Conservation (phyloP, 2,113 vertebrate species). For the Gymnobelideus leadbeateri region DNA sequence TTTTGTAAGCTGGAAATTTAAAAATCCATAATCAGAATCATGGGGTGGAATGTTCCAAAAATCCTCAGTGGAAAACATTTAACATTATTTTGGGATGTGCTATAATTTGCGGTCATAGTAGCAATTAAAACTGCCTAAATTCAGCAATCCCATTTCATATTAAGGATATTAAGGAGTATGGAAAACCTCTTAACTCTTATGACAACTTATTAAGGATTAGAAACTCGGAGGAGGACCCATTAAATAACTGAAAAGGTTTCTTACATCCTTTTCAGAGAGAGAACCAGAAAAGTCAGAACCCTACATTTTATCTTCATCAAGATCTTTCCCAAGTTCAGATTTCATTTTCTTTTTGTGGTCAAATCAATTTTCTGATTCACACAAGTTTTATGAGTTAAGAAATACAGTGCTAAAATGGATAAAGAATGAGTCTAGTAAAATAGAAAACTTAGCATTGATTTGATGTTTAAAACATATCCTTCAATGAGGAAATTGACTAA, state of each 20-base stretch:
- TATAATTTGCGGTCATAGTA: slow-evolving; percentile 55
- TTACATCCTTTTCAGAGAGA: not conserved
- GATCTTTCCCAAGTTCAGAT: slow-evolving; percentile 40
- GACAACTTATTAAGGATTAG: slow-evolving; percentile 73
- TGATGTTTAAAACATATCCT: slow-evolving; percentile 7
- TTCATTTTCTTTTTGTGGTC: slow-evolving; percentile 48
- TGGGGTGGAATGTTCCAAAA: slow-evolving; percentile 60
- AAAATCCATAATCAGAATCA: slow-evolving; percentile 47
- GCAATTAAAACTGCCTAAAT: slow-evolving; percentile 68
- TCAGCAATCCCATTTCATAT: slow-evolving; percentile 50
- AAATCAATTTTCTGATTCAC: slow-evolving; percentile 45
- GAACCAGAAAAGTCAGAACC: slow-evolving; percentile 24
- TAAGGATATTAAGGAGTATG: slow-evolving; percentile 58
- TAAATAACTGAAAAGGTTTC: slow-evolving; percentile 56
- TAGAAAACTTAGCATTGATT: not conserved
- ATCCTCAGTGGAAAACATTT: not conserved
- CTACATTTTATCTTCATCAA: slow-evolving; percentile 55
- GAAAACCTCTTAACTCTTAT: slow-evolving; percentile 66
- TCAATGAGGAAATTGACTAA: slow-evolving; percentile 21
- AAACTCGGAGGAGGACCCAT: slow-evolving; percentile 48
- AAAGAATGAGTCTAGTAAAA: not conserved
- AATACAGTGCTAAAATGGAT: slow-evolving; percentile 41
- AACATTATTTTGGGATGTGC: slow-evolving; percentile 57
- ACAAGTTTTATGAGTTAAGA: slow-evolving; percentile 59
- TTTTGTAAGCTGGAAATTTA: slow-evolving; percentile 10